phyloP scores from a whole-genome alignment of 2,888 invertebrate species.

The Zeuzera pyrina region DNA sequence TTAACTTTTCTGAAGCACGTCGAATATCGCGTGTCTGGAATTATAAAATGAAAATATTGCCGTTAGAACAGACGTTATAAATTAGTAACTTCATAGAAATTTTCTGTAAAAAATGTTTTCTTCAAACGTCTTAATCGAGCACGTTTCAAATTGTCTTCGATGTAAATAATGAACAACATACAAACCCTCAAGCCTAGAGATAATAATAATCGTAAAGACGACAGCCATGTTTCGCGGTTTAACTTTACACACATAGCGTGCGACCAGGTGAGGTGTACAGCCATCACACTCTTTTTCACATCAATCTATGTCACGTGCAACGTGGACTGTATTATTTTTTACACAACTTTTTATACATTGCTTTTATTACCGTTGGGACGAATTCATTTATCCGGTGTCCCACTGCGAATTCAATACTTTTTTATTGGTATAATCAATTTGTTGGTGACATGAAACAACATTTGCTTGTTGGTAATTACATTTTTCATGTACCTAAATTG shows the following conservation, averaged over 20 bases:
- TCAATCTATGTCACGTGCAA: slow-evolving; percentile 38
- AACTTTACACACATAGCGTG: slow-evolving; percentile 7
- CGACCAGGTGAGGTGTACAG: slow-evolving; percentile 9
- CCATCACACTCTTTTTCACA: slow-evolving; percentile 21
- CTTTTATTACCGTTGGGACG: slow-evolving; percentile 24
- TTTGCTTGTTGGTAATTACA: not conserved
- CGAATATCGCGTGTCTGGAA: too few relatives aligned
- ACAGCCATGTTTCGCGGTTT: slow-evolving; percentile 7
- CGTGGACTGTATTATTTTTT: slow-evolving; percentile 28
- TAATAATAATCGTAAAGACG: too few relatives aligned
- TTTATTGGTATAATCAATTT: slow-evolving; percentile 19
- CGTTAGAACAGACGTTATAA: too few relatives aligned
- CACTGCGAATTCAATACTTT: slow-evolving; percentile 21
- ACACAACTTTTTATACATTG: slow-evolving; percentile 23
- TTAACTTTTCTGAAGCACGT: too few relatives aligned
- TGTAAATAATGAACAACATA: too few relatives aligned
- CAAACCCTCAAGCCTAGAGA: too few relatives aligned
- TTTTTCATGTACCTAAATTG: not conserved
- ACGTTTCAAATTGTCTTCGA: too few relatives aligned
- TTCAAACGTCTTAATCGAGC: too few relatives aligned
- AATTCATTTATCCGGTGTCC: slow-evolving; percentile 25
- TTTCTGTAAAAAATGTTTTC: too few relatives aligned
- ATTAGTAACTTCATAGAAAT: too few relatives aligned
- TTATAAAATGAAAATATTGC: too few relatives aligned
- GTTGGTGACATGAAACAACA: slow-evolving; percentile 11